phyloP scores from a whole-genome alignment of 2,797 vertebrate species.

The Craterocephalus amniculus region DNA sequence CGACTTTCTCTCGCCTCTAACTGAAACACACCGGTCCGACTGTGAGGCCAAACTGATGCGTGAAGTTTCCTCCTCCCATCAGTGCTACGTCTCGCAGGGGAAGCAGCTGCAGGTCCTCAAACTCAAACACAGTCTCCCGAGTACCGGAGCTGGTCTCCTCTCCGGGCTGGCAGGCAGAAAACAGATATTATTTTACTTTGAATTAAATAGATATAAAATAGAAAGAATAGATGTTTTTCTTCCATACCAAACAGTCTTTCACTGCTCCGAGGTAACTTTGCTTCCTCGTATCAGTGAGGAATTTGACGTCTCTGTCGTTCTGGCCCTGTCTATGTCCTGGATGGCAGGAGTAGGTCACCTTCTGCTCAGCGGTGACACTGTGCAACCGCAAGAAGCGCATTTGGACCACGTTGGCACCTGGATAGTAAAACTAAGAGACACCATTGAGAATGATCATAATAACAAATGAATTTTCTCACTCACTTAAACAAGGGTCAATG shows the following conservation, averaged over 20 bases:
- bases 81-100: conserved; percentile 88
- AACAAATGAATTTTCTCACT: no score
- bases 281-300: conserved; percentile 83
- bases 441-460: no score
- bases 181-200: neutral
- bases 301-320: conserved; percentile 78
- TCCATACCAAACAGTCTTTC: conserved; percentile 85
- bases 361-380: conserved; percentile 83
- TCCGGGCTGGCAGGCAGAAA: conserved; percentile 67
- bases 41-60: conserved; percentile 85
- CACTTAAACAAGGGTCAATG: no score
- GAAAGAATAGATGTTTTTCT: neutral
- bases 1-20: conserved; percentile 66
- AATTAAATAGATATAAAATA: neutral
- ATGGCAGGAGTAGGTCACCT: conserved; percentile 86
- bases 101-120: conserved; percentile 86
- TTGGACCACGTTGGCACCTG: conserved; percentile 85
- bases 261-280: conserved; percentile 85
- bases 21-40: conserved; percentile 90
- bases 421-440: conserved; percentile 80
- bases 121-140: conserved; percentile 86
- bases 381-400: conserved; percentile 89
- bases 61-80: conserved; percentile 74
- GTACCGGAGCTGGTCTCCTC: conserved; percentile 72
- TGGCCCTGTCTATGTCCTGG: conserved; percentile 71